These are phyloP conservation scores for Heliconius hewitsoni DNA, from an alignment of 1,140 invertebrate species.

Conservation along the genomic window DNA sequence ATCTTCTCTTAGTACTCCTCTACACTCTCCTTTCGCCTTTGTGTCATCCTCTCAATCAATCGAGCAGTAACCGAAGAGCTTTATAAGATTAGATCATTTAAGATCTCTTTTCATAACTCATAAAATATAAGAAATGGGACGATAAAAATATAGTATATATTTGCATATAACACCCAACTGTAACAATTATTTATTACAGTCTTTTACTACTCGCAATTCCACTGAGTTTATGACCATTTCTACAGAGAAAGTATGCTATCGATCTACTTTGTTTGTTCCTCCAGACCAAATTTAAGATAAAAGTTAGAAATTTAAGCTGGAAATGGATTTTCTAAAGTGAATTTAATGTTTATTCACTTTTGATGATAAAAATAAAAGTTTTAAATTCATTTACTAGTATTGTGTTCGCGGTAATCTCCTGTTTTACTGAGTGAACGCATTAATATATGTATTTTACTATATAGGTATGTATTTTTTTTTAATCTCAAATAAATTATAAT, in stretches of 20 bases:
- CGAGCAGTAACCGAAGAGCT: too few relatives aligned
- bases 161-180: background rate
- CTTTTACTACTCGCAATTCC: slow-evolving; percentile 2
- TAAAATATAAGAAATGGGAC: background rate
- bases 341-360: background rate
- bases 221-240: background rate
- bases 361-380: background rate
- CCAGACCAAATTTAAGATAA: background rate
- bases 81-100: too few relatives aligned
- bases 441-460: too few relatives aligned
- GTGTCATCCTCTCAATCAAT: too few relatives aligned
- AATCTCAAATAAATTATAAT: too few relatives aligned
- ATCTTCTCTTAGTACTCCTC: too few relatives aligned
- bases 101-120: too few relatives aligned
- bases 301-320: background rate
- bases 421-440: too few relatives aligned
- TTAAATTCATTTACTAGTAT: too few relatives aligned
- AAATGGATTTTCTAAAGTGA: background rate
- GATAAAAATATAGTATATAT: background rate
- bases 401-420: too few relatives aligned
- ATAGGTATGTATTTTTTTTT: too few relatives aligned
- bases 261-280: background rate
- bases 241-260: slow-evolving; percentile 10
- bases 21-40: too few relatives aligned
- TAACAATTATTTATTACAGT: slow-evolving; percentile 12